Evolutionary conservation across 2,888 invertebrate species (phyloP).

Genomic region (Zelleria hepariella): DNA sequence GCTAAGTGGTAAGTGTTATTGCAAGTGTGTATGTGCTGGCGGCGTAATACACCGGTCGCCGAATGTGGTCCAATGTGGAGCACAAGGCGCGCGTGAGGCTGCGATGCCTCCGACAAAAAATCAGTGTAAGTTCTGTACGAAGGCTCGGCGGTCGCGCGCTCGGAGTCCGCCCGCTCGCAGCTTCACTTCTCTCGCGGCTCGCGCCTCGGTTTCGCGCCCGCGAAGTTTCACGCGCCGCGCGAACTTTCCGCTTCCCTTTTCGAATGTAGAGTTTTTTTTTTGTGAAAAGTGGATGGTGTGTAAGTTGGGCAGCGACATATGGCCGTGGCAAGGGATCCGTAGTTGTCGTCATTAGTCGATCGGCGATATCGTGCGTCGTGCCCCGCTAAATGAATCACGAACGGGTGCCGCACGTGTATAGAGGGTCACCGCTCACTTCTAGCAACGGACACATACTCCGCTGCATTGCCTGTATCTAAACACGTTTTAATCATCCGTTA

Average conservation of each 20-base stretch:
- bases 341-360: slow-evolving; percentile 24
- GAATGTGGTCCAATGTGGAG: slow-evolving; percentile 68
- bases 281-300: slow-evolving; percentile 53
- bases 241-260: neutral
- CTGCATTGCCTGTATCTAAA: neutral
- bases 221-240: slow-evolving; percentile 17
- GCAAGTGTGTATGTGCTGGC: slow-evolving; percentile 27
- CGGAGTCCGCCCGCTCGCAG: slow-evolving; percentile 17
- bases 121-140: slow-evolving; percentile 66
- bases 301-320: slow-evolving; percentile 62
- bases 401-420: slow-evolving; percentile 47
- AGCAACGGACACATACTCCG: neutral
- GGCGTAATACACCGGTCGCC: slow-evolving; percentile 62
- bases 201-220: slow-evolving; percentile 13
- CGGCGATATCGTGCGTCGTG: slow-evolving; percentile 29
- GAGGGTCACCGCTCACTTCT: slow-evolving; percentile 65
- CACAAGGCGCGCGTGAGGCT: slow-evolving; percentile 41
- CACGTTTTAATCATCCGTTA: neutral
- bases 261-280: slow-evolving; percentile 16
- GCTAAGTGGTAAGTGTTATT: slow-evolving; percentile 29
- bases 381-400: slow-evolving; percentile 51
- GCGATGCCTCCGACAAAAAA: slow-evolving; percentile 69
- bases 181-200: neutral
- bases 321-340: slow-evolving; percentile 55
- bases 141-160: slow-evolving; percentile 57